Evolutionary conservation across 1,140 invertebrate genomes (phyloP).

Genomic region (Temnothorax curvispinosus): DNA sequence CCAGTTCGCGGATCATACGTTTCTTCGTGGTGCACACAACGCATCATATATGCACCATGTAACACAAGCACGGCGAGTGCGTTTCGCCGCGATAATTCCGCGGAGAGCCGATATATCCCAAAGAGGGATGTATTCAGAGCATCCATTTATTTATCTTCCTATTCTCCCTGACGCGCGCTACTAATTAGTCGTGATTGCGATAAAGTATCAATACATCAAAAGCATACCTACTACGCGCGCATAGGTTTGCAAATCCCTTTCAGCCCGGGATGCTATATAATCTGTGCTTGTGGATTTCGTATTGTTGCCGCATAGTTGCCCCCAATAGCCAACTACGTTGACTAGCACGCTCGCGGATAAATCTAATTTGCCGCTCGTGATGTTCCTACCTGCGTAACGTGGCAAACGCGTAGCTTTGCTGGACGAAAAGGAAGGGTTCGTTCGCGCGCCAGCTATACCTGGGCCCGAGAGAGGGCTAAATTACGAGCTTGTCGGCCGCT

Average conservation of each 20-base stretch:
- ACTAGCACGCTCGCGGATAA: slow-evolving; percentile 30
- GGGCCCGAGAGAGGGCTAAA: slow-evolving; percentile 28
- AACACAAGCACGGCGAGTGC: background rate
- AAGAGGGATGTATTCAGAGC: slow-evolving; percentile 59
- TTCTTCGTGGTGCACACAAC: background rate
- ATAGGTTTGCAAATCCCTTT: slow-evolving; percentile 1
- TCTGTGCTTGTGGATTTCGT: slow-evolving; percentile 7
- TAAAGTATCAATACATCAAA: slow-evolving; percentile 65
- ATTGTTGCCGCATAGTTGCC: slow-evolving; percentile 5
- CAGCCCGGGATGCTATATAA: background rate
- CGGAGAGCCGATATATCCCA: background rate
- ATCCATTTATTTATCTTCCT: slow-evolving; percentile 68
- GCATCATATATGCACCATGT: background rate
- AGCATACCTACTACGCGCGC: slow-evolving; percentile 1
- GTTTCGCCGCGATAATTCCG: slow-evolving; percentile 52
- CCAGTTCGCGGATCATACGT: background rate
- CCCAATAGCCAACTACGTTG: background rate
- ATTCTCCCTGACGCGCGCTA: slow-evolving; percentile 52
- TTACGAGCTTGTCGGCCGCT: slow-evolving; percentile 53
- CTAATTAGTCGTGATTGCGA: slow-evolving; percentile 73
- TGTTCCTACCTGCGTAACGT: background rate
- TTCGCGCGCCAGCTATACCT: slow-evolving; percentile 4
- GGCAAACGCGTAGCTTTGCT: background rate
- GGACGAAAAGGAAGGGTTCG: slow-evolving; percentile 23
- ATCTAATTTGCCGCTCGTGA: slow-evolving; percentile 38